Conservation (phyloP, 2,888 invertebrate genomes). For the Blomia tropicalis region DNA sequence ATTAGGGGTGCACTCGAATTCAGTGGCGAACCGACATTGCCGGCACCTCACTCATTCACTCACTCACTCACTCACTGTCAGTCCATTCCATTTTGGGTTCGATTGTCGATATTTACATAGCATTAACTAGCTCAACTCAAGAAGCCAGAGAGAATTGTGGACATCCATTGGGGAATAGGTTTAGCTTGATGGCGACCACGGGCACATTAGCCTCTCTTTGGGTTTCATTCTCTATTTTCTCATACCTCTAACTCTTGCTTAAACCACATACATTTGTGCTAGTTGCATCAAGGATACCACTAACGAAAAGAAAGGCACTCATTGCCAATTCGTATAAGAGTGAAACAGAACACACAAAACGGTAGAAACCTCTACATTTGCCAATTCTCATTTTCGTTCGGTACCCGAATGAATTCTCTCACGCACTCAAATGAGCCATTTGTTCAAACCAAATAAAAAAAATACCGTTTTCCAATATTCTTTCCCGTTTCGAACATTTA, state of each 20-base stretch:
- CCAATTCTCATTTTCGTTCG: neutral
- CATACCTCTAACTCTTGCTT: constrained; percentile 1
- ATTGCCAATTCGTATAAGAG: neutral
- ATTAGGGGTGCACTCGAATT: neutral
- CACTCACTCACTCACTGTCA: neutral
- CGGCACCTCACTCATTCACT: neutral
- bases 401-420: neutral
- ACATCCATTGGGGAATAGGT: constrained; percentile 3
- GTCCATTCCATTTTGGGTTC: neutral
- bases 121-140: constrained; percentile 6
- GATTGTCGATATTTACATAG: neutral
- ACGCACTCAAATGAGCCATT: constrained; percentile 11
- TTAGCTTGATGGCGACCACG: neutral
- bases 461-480: no score
- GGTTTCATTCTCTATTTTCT: no score
- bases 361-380: neutral
- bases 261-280: constrained; percentile 8
- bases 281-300: neutral
- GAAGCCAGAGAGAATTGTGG: neutral
- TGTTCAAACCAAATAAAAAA: no score
- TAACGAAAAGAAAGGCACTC: no score
- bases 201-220: constrained; percentile 5
- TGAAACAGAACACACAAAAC: neutral
- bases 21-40: no score
- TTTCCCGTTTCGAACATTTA: no score